Evolutionary conservation across 2,113 vertebrate species (phyloP).

Genomic region (Stercorarius parasiticus): DNA sequence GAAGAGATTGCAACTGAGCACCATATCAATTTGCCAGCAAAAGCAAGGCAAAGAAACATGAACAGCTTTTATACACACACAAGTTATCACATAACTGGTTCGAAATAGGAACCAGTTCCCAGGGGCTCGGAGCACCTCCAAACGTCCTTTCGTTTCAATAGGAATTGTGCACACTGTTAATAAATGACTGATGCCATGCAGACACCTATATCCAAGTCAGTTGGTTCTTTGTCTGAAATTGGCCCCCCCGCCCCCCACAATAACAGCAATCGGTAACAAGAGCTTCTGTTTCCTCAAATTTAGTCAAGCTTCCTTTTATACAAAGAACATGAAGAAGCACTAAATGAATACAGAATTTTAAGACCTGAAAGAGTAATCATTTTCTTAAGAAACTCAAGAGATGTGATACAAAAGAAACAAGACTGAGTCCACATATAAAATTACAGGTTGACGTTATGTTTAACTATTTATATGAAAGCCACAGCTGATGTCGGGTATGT

Average conservation of each 20-base stretch:
- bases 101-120: not conserved
- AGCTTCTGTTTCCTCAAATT: not conserved
- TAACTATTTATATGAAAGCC: not conserved
- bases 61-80: not conserved
- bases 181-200: not conserved
- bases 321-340: not conserved
- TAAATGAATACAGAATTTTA: not conserved
- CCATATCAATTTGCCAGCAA: not conserved
- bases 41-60: not conserved
- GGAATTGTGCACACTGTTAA: not conserved
- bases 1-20: not conserved
- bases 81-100: not conserved
- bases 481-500: not conserved
- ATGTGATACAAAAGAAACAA: not conserved
- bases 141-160: not conserved
- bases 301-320: not conserved
- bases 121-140: not conserved
- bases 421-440: not conserved
- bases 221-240: not conserved
- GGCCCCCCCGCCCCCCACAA: not conserved
- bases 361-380: not conserved
- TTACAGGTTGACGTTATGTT: not conserved
- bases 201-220: not conserved
- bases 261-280: not conserved
- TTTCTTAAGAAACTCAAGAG: not conserved